Percentiles rank a stretch among this genome's conserved stretches.
Conservation (phyloP, 2,888 invertebrate species). For the Hypselothyrea guttata region DNA sequence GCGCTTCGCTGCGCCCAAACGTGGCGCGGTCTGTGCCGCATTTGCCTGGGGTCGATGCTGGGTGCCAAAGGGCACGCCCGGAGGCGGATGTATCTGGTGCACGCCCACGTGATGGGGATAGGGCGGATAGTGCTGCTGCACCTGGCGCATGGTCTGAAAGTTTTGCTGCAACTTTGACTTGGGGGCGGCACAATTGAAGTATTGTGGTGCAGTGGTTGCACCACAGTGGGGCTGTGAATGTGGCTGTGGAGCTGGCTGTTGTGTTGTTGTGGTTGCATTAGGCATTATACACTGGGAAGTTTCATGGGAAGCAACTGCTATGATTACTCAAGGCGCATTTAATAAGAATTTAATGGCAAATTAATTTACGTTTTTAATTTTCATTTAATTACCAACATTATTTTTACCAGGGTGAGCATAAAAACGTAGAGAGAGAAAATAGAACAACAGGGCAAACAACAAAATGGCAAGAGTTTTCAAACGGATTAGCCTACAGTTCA, state of each 20-base stretch:
- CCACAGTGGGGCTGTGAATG: slow-evolving; percentile 13
- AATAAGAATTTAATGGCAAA: slow-evolving; percentile 12
- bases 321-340: slow-evolving; percentile 57
- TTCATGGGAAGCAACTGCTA: slow-evolving; percentile 72
- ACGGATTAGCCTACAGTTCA: slow-evolving; percentile 66
- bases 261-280: slow-evolving; percentile 35
- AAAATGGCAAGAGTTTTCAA: slow-evolving; percentile 36
- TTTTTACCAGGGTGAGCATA: slow-evolving; percentile 55
- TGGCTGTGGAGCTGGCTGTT: slow-evolving; percentile 26
- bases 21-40: slow-evolving; percentile 41
- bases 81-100: slow-evolving; percentile 79
- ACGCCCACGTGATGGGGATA: slow-evolving; percentile 82
- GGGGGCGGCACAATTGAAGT: slow-evolving; percentile 82
- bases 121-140: slow-evolving; percentile 82
- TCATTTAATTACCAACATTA: slow-evolving; percentile 48
- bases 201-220: slow-evolving; percentile 53
- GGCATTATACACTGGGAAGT: slow-evolving; percentile 67
- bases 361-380: slow-evolving; percentile 15
- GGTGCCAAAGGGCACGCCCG: slow-evolving; percentile 75
- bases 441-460: slow-evolving; percentile 57
- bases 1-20: slow-evolving; percentile 61
- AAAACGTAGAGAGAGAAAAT: slow-evolving; percentile 38
- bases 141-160: slow-evolving; percentile 82
- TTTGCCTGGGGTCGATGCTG: no score
- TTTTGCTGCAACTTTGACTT: slow-evolving; percentile 82